Percentiles rank a stretch among this genome's conserved stretches.
Conservation (phyloP, 2,888 invertebrate genomes). For the Rhagium mordax region DNA sequence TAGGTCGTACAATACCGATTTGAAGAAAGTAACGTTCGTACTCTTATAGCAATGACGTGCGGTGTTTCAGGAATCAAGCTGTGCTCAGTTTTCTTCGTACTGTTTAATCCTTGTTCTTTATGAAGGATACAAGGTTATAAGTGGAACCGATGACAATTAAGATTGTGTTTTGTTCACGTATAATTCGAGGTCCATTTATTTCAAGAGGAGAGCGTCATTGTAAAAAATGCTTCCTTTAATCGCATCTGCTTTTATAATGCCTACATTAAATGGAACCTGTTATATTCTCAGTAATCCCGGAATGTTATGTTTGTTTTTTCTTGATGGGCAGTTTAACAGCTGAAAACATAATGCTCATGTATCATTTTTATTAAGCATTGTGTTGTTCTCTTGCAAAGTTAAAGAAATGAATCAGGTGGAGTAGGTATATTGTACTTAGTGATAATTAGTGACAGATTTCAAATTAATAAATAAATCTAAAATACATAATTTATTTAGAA, state of each 20-base stretch:
- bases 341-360: slow-evolving; percentile 3
- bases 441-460: too few species aligned
- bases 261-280: slow-evolving; percentile 25
- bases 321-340: slow-evolving; percentile 4
- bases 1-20: not conserved
- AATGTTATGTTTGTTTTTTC: not conserved
- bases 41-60: not conserved
- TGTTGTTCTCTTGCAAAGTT: not conserved
- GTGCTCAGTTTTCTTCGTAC: not conserved
- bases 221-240: slow-evolving; percentile 11
- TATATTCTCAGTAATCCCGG: slow-evolving; percentile 10
- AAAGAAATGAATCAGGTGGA: not conserved
- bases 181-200: slow-evolving; percentile 13
- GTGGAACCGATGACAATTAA: slow-evolving; percentile 35
- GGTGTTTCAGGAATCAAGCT: not conserved
- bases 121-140: not conserved
- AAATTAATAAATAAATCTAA: too few species aligned
- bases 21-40: not conserved
- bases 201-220: not conserved
- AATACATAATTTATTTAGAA: too few species aligned
- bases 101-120: not conserved
- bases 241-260: slow-evolving; percentile 10
- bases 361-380: slow-evolving; percentile 14
- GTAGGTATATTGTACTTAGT: too few species aligned
- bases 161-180: slow-evolving; percentile 14